Evolutionary conservation across 2,113 vertebrate species (phyloP), one percentile per base, ranked within the genome.

Genomic region (Caloenas nicobarica): DNA sequence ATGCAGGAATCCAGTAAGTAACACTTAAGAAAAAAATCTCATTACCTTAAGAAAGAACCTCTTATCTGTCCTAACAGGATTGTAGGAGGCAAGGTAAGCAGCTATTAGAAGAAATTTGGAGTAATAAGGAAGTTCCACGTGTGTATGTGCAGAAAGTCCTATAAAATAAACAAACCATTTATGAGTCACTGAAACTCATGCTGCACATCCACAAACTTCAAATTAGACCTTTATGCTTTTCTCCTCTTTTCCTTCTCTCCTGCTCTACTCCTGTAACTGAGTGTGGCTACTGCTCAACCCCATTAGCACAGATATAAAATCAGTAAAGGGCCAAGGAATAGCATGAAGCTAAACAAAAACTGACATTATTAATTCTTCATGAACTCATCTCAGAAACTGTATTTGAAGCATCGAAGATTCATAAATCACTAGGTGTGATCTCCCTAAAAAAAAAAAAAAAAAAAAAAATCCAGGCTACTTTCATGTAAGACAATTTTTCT

Each of bases 21-120:
- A 42, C 18, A 71, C 16, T 21, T 12, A 81, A 86, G 19, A 61
- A 78, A 25, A 50, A 7, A 68, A 66, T 33, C 25, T 53, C 72
- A 44, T 93, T 97, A 99, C 99, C 99, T 99, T 99, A 69, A 99
- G 92, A 86, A 99, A 99, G 97, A 99, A 99, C 84, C 99, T 99
- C 70, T 98, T 99, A 95, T 99, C 99, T 61, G 99, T 99, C 95
- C 99, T 98, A 28, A 99, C 98, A 36, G 99, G 99, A 96, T 99
- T 99, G 96, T 99, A 99, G 44, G 99, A 99, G 8, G 99, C 99
- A 84, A 99, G 98, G 92, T 99, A 99, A 21, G 99, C 99, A 82
- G 99, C 99, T 42, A 99, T 99, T 42, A 99, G 96, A 93, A 99
- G 98, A 97, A 99, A 99, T 95, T 99, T 99, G 74, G 99, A 99